phyloP scores from a whole-genome alignment of 2,113 vertebrate genomes.

The Gallinago undulata region DNA sequence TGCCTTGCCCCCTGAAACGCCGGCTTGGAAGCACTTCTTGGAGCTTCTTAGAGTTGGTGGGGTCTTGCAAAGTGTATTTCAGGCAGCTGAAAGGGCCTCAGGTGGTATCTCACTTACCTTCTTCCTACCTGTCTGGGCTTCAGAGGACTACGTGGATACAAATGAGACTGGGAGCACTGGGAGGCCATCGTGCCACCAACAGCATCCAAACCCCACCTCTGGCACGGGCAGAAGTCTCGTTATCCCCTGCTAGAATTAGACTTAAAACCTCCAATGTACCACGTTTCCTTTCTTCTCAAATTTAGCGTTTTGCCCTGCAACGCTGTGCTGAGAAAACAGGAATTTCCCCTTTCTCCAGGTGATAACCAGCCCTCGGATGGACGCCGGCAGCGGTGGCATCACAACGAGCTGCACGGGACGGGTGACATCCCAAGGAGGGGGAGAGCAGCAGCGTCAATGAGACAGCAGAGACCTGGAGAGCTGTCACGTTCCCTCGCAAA shows the following conservation, averaged over 20 bases:
- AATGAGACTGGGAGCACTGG: background rate
- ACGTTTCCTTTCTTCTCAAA: background rate
- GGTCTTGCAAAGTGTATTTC: background rate
- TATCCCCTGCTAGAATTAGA: background rate
- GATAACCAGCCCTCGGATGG: background rate
- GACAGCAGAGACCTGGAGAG: background rate
- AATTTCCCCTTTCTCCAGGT: background rate
- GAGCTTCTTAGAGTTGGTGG: background rate
- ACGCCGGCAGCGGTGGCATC: fast-evolving
- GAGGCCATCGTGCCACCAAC: background rate
- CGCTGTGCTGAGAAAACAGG: background rate
- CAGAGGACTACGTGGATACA: background rate
- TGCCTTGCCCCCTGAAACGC: background rate
- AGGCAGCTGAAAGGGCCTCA: background rate
- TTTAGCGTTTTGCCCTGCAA: background rate
- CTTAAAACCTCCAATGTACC: background rate
- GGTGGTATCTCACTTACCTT: background rate
- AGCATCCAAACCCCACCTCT: background rate
- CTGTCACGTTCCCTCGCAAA: background rate
- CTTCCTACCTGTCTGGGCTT: background rate
- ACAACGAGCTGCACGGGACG: background rate
- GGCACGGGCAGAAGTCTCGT: fast-evolving
- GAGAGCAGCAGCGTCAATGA: fast-evolving
- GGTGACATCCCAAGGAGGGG: background rate
- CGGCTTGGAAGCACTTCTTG: conserved; percentile 29